Conservation (phyloP, 2,113 vertebrate genomes). For the Chauna torquata region DNA sequence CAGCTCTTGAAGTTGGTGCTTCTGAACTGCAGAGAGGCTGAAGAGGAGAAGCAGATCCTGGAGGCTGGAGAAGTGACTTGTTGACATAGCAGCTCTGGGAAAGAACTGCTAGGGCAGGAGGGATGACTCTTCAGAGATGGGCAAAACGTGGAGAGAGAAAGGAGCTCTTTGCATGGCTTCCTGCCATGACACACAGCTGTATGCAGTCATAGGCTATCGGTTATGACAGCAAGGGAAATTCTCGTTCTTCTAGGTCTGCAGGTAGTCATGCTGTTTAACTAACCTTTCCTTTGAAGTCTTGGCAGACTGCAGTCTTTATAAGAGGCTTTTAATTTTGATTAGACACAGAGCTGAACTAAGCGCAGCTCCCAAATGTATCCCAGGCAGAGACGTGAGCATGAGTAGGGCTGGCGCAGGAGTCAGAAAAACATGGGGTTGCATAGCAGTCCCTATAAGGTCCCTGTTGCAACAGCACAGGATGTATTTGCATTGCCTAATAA, state of each 20-base stretch:
- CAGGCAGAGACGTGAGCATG: neutral
- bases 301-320: neutral
- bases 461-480: neutral
- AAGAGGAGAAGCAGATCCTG: neutral
- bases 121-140: neutral
- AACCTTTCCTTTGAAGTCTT: constrained; percentile 46
- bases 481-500: neutral
- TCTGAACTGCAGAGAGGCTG: neutral
- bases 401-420: rapidly evolving
- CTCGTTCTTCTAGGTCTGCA: neutral
- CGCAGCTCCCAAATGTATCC: neutral
- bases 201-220: neutral
- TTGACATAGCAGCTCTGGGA: neutral
- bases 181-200: rapidly evolving
- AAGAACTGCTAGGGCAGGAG: neutral
- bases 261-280: neutral
- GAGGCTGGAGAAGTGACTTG: neutral
- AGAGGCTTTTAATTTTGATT: constrained; percentile 45
- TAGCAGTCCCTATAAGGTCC: neutral
- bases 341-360: neutral
- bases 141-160: neutral
- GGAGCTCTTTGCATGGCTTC: neutral
- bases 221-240: neutral
- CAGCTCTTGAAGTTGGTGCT: neutral
- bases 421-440: rapidly evolving